Evolutionary conservation across 2,888 invertebrate species (phyloP).

Genomic region (Sinohyriopsis cumingii): DNA sequence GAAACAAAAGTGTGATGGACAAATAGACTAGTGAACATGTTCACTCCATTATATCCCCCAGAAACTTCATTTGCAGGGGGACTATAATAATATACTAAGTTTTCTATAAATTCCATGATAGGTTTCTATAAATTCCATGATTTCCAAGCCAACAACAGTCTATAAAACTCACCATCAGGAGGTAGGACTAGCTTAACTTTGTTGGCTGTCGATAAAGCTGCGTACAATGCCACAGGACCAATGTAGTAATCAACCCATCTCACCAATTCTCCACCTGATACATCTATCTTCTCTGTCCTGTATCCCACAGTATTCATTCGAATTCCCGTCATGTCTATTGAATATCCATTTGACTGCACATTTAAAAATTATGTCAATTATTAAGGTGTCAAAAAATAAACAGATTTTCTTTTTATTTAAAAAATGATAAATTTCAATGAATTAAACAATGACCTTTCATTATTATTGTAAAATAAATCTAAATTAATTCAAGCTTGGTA

Average conservation of each 20-base stretch:
- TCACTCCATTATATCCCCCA: too few relatives aligned
- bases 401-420: background rate
- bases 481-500: too few relatives aligned
- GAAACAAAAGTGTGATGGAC: too few relatives aligned
- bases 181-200: conserved; percentile 60
- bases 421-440: background rate
- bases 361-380: background rate
- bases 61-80: too few relatives aligned
- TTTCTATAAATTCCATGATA: too few relatives aligned
- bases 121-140: too few relatives aligned
- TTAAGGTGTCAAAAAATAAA: background rate
- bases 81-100: too few relatives aligned
- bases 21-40: too few relatives aligned
- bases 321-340: conserved; percentile 53
- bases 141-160: background rate
- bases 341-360: conserved; percentile 44
- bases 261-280: conserved; percentile 58
- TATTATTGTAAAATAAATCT: background rate
- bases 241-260: conserved; percentile 62
- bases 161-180: conserved; percentile 38
- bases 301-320: conserved; percentile 61
- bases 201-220: conserved; percentile 58
- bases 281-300: conserved; percentile 57
- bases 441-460: background rate
- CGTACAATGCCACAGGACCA: conserved; percentile 67